Conservation (phyloP, 2,797 vertebrate genomes). For the Odontamblyopus rebecca region DNA sequence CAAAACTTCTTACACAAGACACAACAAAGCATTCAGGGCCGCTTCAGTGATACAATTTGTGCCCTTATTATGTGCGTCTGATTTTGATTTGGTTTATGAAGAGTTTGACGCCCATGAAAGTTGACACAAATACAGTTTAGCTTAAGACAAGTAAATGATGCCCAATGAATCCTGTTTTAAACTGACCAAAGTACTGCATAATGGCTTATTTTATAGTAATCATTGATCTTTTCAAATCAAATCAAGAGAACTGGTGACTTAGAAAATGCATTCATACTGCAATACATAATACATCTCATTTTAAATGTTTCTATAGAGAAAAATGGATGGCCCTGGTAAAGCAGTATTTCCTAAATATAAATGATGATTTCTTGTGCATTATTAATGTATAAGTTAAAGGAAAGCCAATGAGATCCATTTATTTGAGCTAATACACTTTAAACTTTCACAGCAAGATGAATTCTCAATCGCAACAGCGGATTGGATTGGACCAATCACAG, state of each 20-base stretch:
- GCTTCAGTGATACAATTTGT: not conserved
- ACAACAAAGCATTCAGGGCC: not conserved
- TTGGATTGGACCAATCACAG: no score
- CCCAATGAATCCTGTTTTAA: not conserved
- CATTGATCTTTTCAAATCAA: not conserved
- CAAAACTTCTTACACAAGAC: slow-evolving; percentile 45
- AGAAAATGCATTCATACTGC: not conserved
- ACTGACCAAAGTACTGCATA: not conserved
- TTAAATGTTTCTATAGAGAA: not conserved
- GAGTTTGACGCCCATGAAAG: not conserved
- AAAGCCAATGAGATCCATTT: no score
- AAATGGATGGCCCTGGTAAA: no score
- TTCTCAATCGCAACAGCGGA: no score
- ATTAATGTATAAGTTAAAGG: no score
- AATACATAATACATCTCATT: not conserved
- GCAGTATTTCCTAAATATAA: no score
- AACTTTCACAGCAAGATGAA: no score
- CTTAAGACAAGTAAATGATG: not conserved
- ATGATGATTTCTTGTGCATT: no score
- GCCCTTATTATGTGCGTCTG: not conserved
- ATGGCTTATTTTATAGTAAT: not conserved
- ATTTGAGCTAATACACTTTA: no score
- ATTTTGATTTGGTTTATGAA: not conserved
- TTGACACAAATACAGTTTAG: not conserved
- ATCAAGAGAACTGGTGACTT: slow-evolving; percentile 4